Base-by-base conservation (phyloP, 2,888 invertebrate species). In the Caenorhabditis plicata region DNA sequence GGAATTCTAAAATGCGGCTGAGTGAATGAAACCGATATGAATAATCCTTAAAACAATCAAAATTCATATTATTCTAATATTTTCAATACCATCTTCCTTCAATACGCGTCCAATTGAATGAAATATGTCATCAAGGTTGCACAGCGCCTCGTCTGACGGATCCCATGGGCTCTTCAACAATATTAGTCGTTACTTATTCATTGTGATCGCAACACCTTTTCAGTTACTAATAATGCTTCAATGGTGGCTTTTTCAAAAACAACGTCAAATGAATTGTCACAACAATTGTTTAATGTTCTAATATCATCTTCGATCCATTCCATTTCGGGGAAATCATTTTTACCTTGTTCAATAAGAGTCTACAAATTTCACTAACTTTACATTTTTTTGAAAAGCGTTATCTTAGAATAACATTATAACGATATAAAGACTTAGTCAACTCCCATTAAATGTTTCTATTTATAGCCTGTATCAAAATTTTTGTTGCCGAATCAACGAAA, bases 241-340 rank as follows among this genome's bases (percentile, higher is more conserved):
- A 84, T 68, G 15, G 84, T 83, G 4, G 83, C 84, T 70, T 84
- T 84, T 62, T 84, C 84, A 33, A 84, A 61, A 23, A 84, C 81
- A 22, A 83, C 80, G 70, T 84, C 84, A 73, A 83, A 83, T 2
- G 47, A 49, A 11, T 33, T 17, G n/a, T 42, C 26, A 4, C 26
- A 42, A 22, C 81, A 78, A 22, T 69, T 64, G 25, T 31, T 20
- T 36, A 84, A 60, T 13, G 80, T 60, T 25, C 72, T 72, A 61
- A 83, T 82, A 63, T 84, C 84, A 80, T 83, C 82, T 15, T 80
- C 81, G 11, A 78, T 52, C 84, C 84, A 84, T 42, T 72, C 61
- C 82, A 84, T 82, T 45, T 77, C 73, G 3, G 76, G 67, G 51
- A 78, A 67, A 7, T 66, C 53, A 19, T 45, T 26, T 46, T 45